A percentile compares a stretch with the other conserved stretches of the same genome.
Evolutionary conservation across 2,113 vertebrate genomes (phyloP).

Genomic region (Notarius lentiginosus): DNA sequence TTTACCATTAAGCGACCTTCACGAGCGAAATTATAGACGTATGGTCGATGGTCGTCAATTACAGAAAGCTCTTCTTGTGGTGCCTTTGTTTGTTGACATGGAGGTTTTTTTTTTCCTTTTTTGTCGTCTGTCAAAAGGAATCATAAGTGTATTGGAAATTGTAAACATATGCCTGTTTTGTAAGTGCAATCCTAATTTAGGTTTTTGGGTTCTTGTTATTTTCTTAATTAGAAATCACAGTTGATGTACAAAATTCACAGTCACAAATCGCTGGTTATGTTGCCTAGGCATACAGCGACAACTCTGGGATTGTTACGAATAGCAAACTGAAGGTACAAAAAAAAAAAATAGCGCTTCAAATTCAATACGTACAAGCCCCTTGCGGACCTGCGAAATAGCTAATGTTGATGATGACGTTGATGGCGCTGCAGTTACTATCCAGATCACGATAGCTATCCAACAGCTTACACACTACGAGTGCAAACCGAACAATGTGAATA

Average conservation of each 20-base stretch:
- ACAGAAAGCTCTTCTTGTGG: slow-evolving; percentile 64
- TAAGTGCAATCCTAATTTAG: neutral
- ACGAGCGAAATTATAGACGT: neutral
- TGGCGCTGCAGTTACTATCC: neutral
- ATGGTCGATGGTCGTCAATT: neutral
- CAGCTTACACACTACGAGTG: neutral
- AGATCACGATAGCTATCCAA: too few species aligned
- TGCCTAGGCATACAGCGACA: neutral
- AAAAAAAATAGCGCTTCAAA: too few species aligned
- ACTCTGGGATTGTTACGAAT: neutral
- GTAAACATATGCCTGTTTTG: neutral
- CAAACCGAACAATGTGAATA: slow-evolving; percentile 4
- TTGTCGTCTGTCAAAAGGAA: neutral
- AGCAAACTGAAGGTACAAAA: neutral
- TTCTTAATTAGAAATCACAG: neutral
- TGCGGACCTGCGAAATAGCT: neutral
- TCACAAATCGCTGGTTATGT: neutral
- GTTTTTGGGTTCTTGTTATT: neutral
- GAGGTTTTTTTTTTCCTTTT: neutral
- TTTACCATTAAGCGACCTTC: neutral
- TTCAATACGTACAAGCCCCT: neutral
- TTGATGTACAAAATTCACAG: neutral
- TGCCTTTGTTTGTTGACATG: slow-evolving; percentile 71
- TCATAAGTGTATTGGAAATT: neutral
- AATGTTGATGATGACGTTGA: neutral